Base-by-base conservation (phyloP, 1,140 invertebrate species). In the Trachymyrmex septentrionalis region DNA sequence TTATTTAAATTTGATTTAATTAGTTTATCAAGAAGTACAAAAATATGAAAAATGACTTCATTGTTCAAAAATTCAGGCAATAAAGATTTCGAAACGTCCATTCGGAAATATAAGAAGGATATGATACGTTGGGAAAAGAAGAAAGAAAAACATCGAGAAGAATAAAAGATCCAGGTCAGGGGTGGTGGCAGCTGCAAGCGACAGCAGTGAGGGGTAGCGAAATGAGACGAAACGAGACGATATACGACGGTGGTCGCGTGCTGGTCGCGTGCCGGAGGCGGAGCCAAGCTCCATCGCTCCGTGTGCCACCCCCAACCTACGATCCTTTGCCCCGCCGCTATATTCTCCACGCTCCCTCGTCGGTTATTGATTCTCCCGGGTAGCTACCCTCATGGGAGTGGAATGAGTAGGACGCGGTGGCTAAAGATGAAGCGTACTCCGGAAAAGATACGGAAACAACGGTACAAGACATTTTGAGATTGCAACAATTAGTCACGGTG, bases 321-420 rank as follows among this genome's bases (percentile, higher is more conserved):
- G 87, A 88, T 89, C 87, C 84, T 59, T 88, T 89, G 88, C 86
- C 75, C 84, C 87, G 86, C 87, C 88, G 72, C 84, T 73, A 75
- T 76, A 71, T 61, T 80, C 85, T 71, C 89, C 55, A 84, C 91
- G 91, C 91, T 91, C 92, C 91, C 93, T 92, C 93, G 93, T 94
- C 92, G 93, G 93, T 95, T 95, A 95, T 95, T 94, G 94, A 95
- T 95, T 95, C 94, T 94, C 94, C 92, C 86, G 93, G 94, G 94
- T 94, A 94, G 93, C 93, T 91, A 93, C 88, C 90, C 92, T 92
- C 81, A 88, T 81, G 76, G 85, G 85, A 88, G 88, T 89, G 86
- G 87, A 77, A 90, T 87, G 84, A 90, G 67, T 53, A 67, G 61
- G 38, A 73, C 80, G 64, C 64, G 27, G 69, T 84, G 69, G 38